Base-by-base conservation (phyloP, 2,888 invertebrate species). In the Tinea trinotella region DNA sequence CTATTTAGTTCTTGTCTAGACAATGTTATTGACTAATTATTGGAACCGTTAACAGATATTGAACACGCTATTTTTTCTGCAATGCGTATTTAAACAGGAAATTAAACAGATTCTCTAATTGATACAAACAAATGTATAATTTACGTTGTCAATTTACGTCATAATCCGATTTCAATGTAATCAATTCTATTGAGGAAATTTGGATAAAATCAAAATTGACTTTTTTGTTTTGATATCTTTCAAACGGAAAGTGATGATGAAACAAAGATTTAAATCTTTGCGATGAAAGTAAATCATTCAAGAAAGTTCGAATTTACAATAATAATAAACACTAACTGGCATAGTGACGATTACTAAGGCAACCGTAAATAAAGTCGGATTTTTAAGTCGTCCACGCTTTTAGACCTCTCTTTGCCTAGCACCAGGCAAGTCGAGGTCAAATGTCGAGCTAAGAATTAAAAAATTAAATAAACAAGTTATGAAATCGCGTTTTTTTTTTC, bases 71-170 rank as follows among this genome's bases (percentile, higher is more conserved):
- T 35, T 15, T 40, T 40, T 15, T 9, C 24, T 40, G 13, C 40
- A 40, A 4, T 13, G 13, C 40, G 40, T 7, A 40, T 13, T 13
- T 13, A n/a, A n/a, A 15, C n/a, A 13, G 40, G 15, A 40, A 40
- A 40, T 15, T 13, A 40, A 40, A 40, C 40, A 40, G 40, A 40
- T 2, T n/a, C 7, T 40, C 40, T 15, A 30, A 40, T 40, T 15
- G 12, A 15, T 12, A 40, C 7, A 40, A 40, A 40, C 40, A 40
- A 40, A 40, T 30, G 7, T 40, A 40, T 2, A 40, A 40, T 40
- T 30, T 40, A 40, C 40, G 40, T 40, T 40, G 40, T 40, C 40
- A 40, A 40, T 40, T 40, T 40, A 40, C 40, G 40, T 40, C 40
- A 40, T 40, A 40, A 40, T 40, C 40, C 12, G 40, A 13, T 40